Evolutionary conservation across 2,797 vertebrate species (phyloP).

Genomic region (Parauchenoglanis punctatus): DNA sequence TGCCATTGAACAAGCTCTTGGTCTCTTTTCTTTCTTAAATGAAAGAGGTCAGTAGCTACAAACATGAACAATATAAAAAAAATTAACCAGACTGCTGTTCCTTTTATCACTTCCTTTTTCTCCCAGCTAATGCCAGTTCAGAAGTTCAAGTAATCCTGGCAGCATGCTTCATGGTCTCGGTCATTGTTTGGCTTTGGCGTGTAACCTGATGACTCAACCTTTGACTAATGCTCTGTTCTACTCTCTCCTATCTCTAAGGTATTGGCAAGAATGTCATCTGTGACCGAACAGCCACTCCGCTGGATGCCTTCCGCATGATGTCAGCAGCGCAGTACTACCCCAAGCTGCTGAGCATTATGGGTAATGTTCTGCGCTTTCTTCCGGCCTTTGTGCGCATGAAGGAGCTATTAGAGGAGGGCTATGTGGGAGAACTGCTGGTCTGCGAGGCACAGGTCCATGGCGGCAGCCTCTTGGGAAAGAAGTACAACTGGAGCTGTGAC

Average conservation of each 20-base stretch:
- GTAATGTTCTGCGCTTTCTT: constrained; percentile 94
- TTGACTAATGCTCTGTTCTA: constrained; percentile 33
- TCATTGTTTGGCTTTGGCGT: not conserved
- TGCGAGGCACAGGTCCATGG: constrained; percentile 95
- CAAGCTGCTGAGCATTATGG: constrained; percentile 98
- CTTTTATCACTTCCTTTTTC: not conserved
- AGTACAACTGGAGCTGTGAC: constrained; percentile 99
- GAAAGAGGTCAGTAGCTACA: not conserved
- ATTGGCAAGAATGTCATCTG: constrained; percentile 99
- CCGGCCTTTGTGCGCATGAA: constrained; percentile 96
- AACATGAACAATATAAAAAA: constrained; percentile 22
- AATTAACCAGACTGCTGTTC: not conserved
- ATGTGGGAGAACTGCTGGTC: constrained; percentile 91
- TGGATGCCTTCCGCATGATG: constrained; percentile 98
- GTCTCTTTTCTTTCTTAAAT: not conserved
- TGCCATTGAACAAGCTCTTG: not conserved
- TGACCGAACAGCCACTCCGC: constrained; percentile 91
- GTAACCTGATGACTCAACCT: constrained; percentile 3
- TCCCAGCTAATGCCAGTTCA: not conserved
- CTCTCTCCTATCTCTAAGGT: constrained; percentile 69
- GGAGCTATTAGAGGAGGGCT: constrained; percentile 93
- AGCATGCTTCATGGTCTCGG: not conserved
- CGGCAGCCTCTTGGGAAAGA: constrained; percentile 94
- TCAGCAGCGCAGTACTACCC: constrained; percentile 98
- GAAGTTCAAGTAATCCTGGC: not conserved